Evolutionary conservation across 2,797 vertebrate species (phyloP), one percentile per base, ranked within the genome.

Genomic region (Bovichtus diacanthus): DNA sequence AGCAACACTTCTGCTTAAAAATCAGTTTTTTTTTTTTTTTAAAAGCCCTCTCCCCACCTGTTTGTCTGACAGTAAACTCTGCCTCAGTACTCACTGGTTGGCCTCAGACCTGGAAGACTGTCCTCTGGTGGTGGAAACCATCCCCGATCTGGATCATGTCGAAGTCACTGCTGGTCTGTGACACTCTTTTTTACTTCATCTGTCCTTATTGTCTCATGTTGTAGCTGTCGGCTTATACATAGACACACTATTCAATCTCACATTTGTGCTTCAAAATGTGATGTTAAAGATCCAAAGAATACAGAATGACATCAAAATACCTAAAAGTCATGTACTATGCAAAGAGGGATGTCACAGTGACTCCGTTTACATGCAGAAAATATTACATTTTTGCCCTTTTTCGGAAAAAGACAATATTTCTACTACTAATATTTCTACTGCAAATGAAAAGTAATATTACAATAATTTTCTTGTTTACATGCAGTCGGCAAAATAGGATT

Each of bases 151-250:
- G 53, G 80, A 92, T 11, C 44, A 91, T 0, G 62, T 96, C 6
- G 1, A 66, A 1, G 91, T 96, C 70, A 95, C 91, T 10, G 29
- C 83, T 3, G 93, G 95, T 96, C 36, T 84, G 91, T 90, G 44
- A 27, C 31, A 39, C 31, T 1, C 3, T n/a, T 38, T 27, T 56
- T 13, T 15, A 27, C 23, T 46, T 34, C 11, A 29, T 27, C 12
- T 29, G 1, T 59, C 5, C n/a, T n/a, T n/a, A n/a, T n/a, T 43
- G 9, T 25, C 19, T 27, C 11, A 10, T 43, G 10, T 11, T 60
- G 18, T 19, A 31, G 3, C 47, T 29, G 19, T 58, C 11, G 15
- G 15, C 4, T 25, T 39, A 25, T 25, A 10, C 31, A 29, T 47
- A 6, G 18, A 9, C 41, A 5, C n/a, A 21, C 31, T 4, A 41